Conservation (phyloP, 2,797 vertebrate genomes). For the Macroramphosus scolopax region DNA sequence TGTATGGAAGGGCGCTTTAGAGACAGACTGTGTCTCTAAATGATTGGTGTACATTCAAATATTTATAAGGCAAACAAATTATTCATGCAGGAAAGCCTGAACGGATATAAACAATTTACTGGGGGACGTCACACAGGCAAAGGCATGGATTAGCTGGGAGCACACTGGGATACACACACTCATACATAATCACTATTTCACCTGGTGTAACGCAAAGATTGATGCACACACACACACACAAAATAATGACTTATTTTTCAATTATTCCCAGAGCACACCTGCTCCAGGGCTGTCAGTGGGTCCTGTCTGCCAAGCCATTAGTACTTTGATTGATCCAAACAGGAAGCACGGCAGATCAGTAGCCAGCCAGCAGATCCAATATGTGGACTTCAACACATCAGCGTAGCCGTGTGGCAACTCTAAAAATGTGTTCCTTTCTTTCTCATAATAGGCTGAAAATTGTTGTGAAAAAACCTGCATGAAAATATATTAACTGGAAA, state of each 20-base stretch:
- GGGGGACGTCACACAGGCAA: constrained; percentile 74
- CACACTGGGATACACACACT: constrained; percentile 47
- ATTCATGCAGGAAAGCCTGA: constrained; percentile 78
- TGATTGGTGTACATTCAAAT: constrained; percentile 79
- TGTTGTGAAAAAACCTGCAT: too few relatives aligned
- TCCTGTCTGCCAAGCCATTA: constrained; percentile 71
- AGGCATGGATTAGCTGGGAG: constrained; percentile 69
- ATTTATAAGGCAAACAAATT: constrained; percentile 82
- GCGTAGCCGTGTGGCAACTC: too few relatives aligned
- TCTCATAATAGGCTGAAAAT: too few relatives aligned
- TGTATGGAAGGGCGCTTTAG: constrained; percentile 44
- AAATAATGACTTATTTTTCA: constrained; percentile 78
- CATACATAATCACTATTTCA: constrained; percentile 56
- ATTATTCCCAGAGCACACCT: constrained; percentile 79
- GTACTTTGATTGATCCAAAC: constrained; percentile 78
- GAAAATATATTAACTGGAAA: too few relatives aligned
- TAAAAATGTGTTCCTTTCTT: too few relatives aligned
- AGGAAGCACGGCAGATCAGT: constrained; percentile 73
- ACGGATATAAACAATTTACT: constrained; percentile 83
- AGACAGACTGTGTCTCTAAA: constrained; percentile 73
- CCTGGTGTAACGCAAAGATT: constrained; percentile 53
- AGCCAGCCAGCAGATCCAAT: constrained; percentile 40
- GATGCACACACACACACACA: constrained; percentile 25
- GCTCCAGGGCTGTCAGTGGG: constrained; percentile 69
- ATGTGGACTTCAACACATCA: too few relatives aligned